phyloP scores from a whole-genome alignment of 2,797 vertebrate species.

The Crocidura indochinensis region DNA sequence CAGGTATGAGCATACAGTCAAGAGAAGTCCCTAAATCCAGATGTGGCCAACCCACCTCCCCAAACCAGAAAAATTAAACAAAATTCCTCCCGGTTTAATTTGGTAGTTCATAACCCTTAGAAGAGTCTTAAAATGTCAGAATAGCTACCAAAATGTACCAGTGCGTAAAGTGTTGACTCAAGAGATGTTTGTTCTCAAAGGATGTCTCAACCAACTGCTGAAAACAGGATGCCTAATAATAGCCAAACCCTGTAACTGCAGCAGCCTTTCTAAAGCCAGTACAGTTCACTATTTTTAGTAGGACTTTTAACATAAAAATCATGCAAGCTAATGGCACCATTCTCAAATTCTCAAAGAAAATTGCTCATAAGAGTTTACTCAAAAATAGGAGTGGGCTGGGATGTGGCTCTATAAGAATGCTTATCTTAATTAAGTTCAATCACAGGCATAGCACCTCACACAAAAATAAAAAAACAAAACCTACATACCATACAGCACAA shows the following conservation, averaged over 20 bases:
- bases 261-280: constrained; percentile 65
- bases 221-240: constrained; percentile 78
- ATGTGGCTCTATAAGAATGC: no score
- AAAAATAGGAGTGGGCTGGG: constrained; percentile 19
- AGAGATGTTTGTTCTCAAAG: constrained; percentile 72
- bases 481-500: no score
- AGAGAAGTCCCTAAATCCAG: no score
- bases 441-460: no score
- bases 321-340: constrained; percentile 56
- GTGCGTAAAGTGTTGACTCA: constrained; percentile 59
- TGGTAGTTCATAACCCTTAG: constrained; percentile 3
- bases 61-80: no score
- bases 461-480: no score
- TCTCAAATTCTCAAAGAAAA: constrained; percentile 54
- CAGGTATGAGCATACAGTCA: no score
- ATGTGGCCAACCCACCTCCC: no score
- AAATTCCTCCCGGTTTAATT: not conserved
- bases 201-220: constrained; percentile 73
- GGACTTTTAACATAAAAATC: constrained; percentile 64
- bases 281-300: constrained; percentile 77
- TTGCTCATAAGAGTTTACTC: constrained; percentile 27
- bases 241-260: constrained; percentile 75
- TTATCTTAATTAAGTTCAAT: no score
- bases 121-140: constrained; percentile 62
- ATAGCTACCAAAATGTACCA: constrained; percentile 54